These are phyloP conservation scores for Leptinotarsa haldemani DNA, from an alignment of 2,888 invertebrate genomes.

Conservation along the genomic window DNA sequence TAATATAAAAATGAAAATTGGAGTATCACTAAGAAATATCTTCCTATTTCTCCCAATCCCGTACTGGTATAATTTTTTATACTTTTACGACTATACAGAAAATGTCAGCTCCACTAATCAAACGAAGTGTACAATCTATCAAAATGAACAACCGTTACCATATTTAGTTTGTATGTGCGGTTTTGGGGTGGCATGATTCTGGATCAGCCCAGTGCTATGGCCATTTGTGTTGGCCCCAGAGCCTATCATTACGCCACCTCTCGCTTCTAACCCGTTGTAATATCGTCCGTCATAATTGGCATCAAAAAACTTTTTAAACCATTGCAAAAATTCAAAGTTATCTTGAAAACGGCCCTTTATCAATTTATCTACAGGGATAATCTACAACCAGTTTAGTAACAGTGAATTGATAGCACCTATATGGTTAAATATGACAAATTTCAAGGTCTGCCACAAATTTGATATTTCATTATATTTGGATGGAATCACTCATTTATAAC, in stretches of 20 bases:
- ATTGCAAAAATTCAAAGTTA: constrained; percentile 99
- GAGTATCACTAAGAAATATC: too few species aligned
- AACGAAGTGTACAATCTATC: constrained; percentile 26
- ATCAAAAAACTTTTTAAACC: constrained; percentile 99
- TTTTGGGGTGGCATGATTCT: constrained; percentile 48
- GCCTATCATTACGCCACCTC: constrained; percentile 86
- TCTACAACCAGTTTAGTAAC: constrained; percentile 72
- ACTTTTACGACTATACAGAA: neutral
- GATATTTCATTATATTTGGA: neutral
- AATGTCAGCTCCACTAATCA: constrained; percentile 23
- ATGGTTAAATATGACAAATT: neutral
- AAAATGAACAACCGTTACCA: constrained; percentile 42
- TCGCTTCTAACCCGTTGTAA: constrained; percentile 91
- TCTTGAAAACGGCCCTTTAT: constrained; percentile 99
- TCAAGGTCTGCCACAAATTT: neutral
- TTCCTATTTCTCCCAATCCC: too few species aligned
- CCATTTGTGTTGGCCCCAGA: constrained; percentile 52
- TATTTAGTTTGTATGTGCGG: constrained; percentile 47
- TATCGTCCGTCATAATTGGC: constrained; percentile 99
- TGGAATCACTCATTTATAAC: neutral
- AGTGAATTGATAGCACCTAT: neutral
- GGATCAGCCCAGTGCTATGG: constrained; percentile 17
- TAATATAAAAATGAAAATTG: too few species aligned
- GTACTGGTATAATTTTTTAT: too few species aligned
- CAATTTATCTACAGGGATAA: constrained; percentile 98